These are phyloP conservation scores for Rhynchotus rufescens DNA, from an alignment of 2,797 vertebrate genomes.

Conservation along the genomic window DNA sequence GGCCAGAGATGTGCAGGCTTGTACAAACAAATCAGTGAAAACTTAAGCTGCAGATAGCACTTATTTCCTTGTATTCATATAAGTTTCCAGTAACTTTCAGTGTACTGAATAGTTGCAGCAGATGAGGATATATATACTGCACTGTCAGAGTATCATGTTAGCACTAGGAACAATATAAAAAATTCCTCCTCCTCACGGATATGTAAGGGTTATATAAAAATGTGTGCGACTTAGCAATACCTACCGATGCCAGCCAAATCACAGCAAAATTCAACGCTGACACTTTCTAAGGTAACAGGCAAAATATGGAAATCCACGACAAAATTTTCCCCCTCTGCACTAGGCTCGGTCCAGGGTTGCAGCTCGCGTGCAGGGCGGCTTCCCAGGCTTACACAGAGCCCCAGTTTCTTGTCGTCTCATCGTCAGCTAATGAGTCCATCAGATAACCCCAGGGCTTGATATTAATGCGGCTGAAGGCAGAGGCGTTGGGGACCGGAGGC, in stretches of 20 bases:
- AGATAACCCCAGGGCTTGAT: neutral
- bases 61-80: neutral
- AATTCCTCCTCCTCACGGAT: neutral
- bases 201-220: neutral
- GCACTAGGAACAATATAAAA: neutral
- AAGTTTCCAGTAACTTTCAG: neutral
- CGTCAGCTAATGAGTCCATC: neutral
- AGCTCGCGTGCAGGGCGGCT: neutral
- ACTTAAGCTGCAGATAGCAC: neutral
- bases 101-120: neutral
- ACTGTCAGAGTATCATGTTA: neutral
- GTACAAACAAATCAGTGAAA: constrained; percentile 27
- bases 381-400: neutral
- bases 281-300: neutral
- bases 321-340: neutral
- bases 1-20: neutral
- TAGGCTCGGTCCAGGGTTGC: neutral
- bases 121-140: neutral
- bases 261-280: neutral
- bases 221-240: neutral
- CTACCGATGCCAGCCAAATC: neutral
- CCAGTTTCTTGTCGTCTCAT: neutral
- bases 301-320: neutral
- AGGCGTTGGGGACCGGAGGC: neutral
- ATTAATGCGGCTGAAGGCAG: neutral